These are phyloP conservation scores for Onthophagus taurus DNA, from an alignment of 1,140 invertebrate genomes.

Conservation along the genomic window DNA sequence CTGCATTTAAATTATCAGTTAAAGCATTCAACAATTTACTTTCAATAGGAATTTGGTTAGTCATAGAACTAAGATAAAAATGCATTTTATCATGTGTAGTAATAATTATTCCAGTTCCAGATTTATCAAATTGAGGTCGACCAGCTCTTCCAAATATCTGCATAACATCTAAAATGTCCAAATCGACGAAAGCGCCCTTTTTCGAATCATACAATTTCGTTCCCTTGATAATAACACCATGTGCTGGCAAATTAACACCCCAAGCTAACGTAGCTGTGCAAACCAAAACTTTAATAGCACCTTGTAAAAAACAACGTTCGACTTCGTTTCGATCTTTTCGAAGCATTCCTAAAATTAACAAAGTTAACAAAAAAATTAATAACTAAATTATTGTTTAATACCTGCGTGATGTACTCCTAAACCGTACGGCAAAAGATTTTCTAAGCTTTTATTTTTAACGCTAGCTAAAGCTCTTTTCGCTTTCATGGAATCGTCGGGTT, in stretches of 20 bases:
- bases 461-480: conserved; percentile 44
- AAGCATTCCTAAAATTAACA: conserved; percentile 55
- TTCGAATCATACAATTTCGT: conserved; percentile 98
- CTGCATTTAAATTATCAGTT: conserved; percentile 96
- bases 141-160: conserved; percentile 99
- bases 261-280: conserved; percentile 98
- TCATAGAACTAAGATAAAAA: conserved; percentile 90
- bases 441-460: conserved; percentile 57
- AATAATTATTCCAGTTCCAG: conserved; percentile 93
- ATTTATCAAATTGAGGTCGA: conserved; percentile 84
- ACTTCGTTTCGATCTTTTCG: conserved; percentile 67
- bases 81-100: conserved; percentile 86
- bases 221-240: conserved; percentile 94
- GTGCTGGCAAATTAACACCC: conserved; percentile 98
- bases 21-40: conserved; percentile 89
- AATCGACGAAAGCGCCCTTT: conserved; percentile 86
- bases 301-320: conserved; percentile 82
- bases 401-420: conserved; percentile 97
- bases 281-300: conserved; percentile 85
- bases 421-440: conserved; percentile 76
- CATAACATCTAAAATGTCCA: conserved; percentile 94
- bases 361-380: conserved; percentile 10
- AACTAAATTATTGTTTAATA: too few relatives aligned
- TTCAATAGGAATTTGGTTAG: conserved; percentile 96
- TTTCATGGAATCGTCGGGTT: conserved; percentile 51